These are phyloP conservation scores for Morone chrysops DNA, from an alignment of 2,113 vertebrate genomes.

Conservation along the genomic window DNA sequence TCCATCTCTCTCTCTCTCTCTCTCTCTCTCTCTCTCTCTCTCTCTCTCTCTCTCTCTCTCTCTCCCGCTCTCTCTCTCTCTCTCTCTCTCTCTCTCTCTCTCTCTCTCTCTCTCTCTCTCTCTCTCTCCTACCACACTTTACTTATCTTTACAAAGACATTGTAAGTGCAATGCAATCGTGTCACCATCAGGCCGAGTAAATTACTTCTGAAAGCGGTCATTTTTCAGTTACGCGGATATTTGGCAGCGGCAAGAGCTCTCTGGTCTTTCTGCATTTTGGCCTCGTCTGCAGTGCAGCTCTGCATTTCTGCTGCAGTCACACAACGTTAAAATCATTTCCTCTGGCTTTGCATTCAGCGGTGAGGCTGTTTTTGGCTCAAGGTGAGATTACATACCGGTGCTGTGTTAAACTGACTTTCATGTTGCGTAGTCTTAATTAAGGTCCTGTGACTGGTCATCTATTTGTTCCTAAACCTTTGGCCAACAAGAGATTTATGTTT, in stretches of 20 bases:
- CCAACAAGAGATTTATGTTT: background rate
- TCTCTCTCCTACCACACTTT: conserved; percentile 22
- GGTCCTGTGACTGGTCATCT: background rate
- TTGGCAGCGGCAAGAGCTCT: conserved; percentile 36
- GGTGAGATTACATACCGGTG: background rate
- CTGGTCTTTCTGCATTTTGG: conserved; percentile 7
- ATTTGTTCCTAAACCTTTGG: background rate
- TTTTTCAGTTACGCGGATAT: conserved; percentile 67
- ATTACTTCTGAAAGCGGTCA: conserved; percentile 59
- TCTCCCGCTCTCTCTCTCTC: background rate
- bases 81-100: conserved; percentile 5
- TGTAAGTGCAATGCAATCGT: conserved; percentile 57
- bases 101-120: conserved; percentile 11
- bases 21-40: conserved; percentile 12
- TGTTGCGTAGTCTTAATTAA: background rate
- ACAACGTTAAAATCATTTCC: background rate
- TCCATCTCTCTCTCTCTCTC: conserved; percentile 4
- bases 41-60: conserved; percentile 5
- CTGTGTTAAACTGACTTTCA: background rate
- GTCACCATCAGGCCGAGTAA: conserved; percentile 60
- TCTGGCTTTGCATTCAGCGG: background rate
- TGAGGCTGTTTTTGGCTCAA: background rate
- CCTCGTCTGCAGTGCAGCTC: conserved; percentile 46
- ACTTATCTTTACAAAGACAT: conserved; percentile 69
- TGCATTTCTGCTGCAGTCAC: conserved; percentile 20